Evolutionary conservation across 2,797 vertebrate species (phyloP).

Genomic region (Phrynocephalus forsythii): DNA sequence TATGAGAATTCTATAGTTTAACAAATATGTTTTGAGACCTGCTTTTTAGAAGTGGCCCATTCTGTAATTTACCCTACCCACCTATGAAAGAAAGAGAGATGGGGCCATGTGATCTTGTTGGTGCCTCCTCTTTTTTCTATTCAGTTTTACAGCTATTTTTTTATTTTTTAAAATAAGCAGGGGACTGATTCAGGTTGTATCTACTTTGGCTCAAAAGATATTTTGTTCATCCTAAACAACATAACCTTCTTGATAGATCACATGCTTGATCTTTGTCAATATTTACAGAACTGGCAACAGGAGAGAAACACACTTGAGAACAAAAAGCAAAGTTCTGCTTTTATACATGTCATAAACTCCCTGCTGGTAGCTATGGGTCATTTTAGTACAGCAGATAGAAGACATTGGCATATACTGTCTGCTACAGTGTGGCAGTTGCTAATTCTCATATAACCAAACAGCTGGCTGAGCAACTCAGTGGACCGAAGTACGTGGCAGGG

Average conservation of each 20-base stretch:
- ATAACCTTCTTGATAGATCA: constrained; percentile 36
- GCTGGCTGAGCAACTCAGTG: no score
- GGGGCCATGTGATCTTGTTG: background rate
- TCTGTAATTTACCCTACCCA: background rate
- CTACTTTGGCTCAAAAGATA: background rate
- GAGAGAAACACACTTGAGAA: constrained; percentile 40
- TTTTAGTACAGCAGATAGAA: constrained; percentile 29
- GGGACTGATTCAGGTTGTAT: constrained; percentile 32
- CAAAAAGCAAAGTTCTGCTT: constrained; percentile 29
- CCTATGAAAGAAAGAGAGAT: no score
- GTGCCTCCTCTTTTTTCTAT: background rate
- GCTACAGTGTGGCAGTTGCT: background rate
- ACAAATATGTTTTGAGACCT: background rate
- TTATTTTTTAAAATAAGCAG: background rate
- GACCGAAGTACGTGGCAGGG: no score
- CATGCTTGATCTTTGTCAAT: constrained; percentile 55
- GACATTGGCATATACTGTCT: background rate
- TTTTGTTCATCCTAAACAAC: background rate
- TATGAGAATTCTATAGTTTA: background rate
- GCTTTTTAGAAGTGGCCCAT: background rate
- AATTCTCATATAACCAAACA: no score
- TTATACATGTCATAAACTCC: constrained; percentile 28
- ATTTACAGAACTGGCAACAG: constrained; percentile 47
- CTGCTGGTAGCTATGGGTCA: constrained; percentile 11
- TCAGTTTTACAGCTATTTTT: background rate